phyloP scores from a whole-genome alignment of 2,888 invertebrate species.

The Oegoconia quadripuncta region DNA sequence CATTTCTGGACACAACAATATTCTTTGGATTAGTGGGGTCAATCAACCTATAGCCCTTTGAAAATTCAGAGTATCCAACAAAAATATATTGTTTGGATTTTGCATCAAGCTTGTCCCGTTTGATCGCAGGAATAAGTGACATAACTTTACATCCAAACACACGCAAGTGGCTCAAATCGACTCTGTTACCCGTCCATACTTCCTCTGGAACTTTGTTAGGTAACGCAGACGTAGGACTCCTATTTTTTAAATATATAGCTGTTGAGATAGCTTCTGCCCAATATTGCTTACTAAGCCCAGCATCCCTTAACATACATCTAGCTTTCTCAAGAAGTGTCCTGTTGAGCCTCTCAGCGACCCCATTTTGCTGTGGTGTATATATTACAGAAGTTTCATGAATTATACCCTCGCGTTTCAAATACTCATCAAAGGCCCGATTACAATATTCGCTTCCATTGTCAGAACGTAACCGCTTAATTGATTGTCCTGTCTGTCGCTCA shows the following conservation, averaged over 20 bases:
- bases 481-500: constrained; percentile 20
- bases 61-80: constrained; percentile 12
- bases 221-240: constrained; percentile 10
- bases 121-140: constrained; percentile 3
- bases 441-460: constrained; percentile 23
- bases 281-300: constrained; percentile 2
- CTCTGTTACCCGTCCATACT: constrained; percentile 11
- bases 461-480: constrained; percentile 15
- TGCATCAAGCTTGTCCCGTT: constrained; percentile 7
- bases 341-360: constrained; percentile 29
- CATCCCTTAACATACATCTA: constrained; percentile 10
- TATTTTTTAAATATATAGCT: constrained; percentile 19
- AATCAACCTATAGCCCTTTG: constrained; percentile 10
- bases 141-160: constrained; percentile 15
- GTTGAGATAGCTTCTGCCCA: constrained; percentile 19
- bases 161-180: constrained; percentile 8
- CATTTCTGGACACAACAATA: constrained; percentile 7
- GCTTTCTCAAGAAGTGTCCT: constrained; percentile 18
- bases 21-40: constrained; percentile 8
- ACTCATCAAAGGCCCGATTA: constrained; percentile 17
- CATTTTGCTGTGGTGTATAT: constrained; percentile 34
- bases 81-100: constrained; percentile 9
- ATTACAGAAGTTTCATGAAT: constrained; percentile 25
- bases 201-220: constrained; percentile 11
- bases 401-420: constrained; percentile 22